Base-by-base conservation (phyloP, 2,888 invertebrate species). In the Dermolepida albohirtum region DNA sequence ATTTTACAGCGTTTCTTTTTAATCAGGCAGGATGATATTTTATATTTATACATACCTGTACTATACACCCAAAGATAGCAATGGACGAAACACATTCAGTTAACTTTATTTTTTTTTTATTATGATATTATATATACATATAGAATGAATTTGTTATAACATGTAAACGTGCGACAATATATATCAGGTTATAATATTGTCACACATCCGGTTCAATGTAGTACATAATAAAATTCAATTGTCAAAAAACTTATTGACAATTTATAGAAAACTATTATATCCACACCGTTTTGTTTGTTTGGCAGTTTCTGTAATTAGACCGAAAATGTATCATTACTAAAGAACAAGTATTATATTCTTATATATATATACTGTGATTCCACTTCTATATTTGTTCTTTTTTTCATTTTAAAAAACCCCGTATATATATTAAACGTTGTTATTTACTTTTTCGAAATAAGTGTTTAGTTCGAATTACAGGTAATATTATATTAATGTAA, bases 41-140 rank as follows among this genome's bases (percentile, higher is more conserved):
- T 47, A 17, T 47, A 47, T 47, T 16, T 47, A 47, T 17, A 47
- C 14, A 47, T 47, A 34, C 34, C 59, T 78, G 79, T 81, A 81
- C 82, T 81, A 79, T 79, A 81, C 75, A 81, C 81, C 75, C 80
- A 79, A 80, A 79, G 74, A 77, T 54, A 75, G 75, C 74, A 79
- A 77, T 82, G 82, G 82, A 82, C 82, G 81, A 82, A 81, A 79
- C 82, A 82, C 80, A 81, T 81, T 80, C 80, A 81, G 78, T 78
- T 79, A 76, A 76, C 75, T 77, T 34, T 34, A 34, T 6, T 34
- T 34, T 34, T 29, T 34, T 34, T 77, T 78, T 51, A 69, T 72
- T 70, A 73, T 76, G 73, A 74, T 75, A 75, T 75, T 73, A 73
- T 73, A 74, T 69, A 69, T 54, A 69, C 66, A 66, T 63, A 69